phyloP scores from a whole-genome alignment of 2,888 invertebrate species.

The Carpatolechia fugitivella region DNA sequence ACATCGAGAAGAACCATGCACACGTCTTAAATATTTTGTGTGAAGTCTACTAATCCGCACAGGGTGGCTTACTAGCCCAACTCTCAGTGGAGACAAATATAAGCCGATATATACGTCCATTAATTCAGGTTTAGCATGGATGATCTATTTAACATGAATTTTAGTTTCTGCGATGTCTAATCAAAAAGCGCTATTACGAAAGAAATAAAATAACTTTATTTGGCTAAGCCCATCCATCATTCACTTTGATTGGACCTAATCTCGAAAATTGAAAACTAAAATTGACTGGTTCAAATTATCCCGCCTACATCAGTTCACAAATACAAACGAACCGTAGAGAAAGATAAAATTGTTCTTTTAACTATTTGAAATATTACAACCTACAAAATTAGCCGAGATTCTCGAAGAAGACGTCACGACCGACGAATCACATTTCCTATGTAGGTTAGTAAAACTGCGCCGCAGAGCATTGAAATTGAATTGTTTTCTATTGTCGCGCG shows the following conservation, averaged over 20 bases:
- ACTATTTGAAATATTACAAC: conserved; percentile 6
- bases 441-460: conserved; percentile 9
- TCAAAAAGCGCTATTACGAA: too few species aligned
- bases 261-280: not conserved
- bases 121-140: too few species aligned
- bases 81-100: too few species aligned
- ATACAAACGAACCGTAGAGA: not conserved
- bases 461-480: conserved; percentile 4
- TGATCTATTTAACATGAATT: too few species aligned
- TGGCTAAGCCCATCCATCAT: not conserved
- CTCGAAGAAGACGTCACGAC: conserved; percentile 7
- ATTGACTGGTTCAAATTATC: not conserved
- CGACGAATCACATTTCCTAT: not conserved
- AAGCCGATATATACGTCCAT: too few species aligned
- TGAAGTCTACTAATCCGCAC: too few species aligned
- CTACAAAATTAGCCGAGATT: conserved; percentile 7
- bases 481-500: conserved; percentile 5
- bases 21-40: too few species aligned
- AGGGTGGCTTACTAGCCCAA: too few species aligned
- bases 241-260: not conserved
- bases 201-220: too few species aligned
- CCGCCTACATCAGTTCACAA: not conserved
- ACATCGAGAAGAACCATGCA: too few species aligned
- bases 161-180: too few species aligned
- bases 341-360: conserved; percentile 3